These are phyloP conservation scores for Pteronura brasiliensis DNA, from an alignment of 2,113 vertebrate species.

Conservation along the genomic window DNA sequence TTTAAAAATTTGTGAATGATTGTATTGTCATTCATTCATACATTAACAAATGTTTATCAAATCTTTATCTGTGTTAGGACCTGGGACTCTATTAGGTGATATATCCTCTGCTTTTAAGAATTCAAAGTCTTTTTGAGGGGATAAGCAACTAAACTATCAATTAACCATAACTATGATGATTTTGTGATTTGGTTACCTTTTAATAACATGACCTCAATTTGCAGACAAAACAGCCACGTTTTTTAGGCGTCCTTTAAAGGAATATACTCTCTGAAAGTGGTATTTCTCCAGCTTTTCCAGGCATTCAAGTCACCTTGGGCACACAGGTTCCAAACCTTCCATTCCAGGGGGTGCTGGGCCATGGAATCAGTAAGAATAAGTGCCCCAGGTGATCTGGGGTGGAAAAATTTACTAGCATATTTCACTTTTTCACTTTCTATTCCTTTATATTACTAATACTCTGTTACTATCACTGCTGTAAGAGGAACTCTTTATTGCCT, in stretches of 20 bases:
- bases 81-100: background rate
- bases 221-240: background rate
- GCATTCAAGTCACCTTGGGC: background rate
- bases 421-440: background rate
- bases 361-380: background rate
- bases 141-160: background rate
- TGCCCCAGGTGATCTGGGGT: background rate
- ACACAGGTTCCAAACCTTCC: background rate
- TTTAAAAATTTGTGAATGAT: background rate
- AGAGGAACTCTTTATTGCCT: background rate
- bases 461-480: background rate
- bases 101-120: background rate
- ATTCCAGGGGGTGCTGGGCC: background rate
- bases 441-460: background rate
- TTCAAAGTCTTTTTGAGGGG: background rate
- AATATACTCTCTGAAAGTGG: background rate
- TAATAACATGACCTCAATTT: background rate
- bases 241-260: background rate
- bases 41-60: background rate
- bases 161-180: background rate
- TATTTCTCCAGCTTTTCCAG: background rate
- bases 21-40: background rate
- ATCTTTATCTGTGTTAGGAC: background rate
- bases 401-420: background rate
- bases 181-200: background rate